Evolutionary conservation across 2,888 invertebrate genomes (phyloP).

Genomic region (Parascotia fuliginaria): DNA sequence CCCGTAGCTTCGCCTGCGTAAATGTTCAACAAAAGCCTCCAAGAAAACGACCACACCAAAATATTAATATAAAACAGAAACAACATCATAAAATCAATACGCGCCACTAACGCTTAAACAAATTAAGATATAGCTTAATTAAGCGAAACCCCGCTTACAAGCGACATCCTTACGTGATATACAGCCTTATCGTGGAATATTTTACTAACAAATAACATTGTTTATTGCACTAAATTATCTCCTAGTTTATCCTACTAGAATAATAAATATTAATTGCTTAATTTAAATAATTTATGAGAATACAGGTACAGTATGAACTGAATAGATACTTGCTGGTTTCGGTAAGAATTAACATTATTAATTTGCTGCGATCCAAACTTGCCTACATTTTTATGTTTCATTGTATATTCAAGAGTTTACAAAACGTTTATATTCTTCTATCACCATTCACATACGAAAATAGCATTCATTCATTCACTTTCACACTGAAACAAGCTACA

Average conservation of each 20-base stretch:
- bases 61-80: constrained; percentile 1
- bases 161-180: constrained; percentile 28
- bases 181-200: constrained; percentile 36
- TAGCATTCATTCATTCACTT: constrained; percentile 5
- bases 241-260: constrained; percentile 37
- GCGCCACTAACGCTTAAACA: constrained; percentile 8
- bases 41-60: neutral
- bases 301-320: constrained; percentile 15
- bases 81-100: neutral
- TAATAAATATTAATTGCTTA: constrained; percentile 40
- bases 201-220: constrained; percentile 38
- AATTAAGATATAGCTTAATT: constrained; percentile 18
- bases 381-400: too few relatives aligned
- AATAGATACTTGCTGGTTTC: constrained; percentile 11
- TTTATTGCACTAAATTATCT: constrained; percentile 34
- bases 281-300: constrained; percentile 32
- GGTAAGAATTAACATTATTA: too few relatives aligned
- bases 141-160: constrained; percentile 21
- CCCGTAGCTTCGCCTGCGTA: too few relatives aligned
- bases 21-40: too few relatives aligned
- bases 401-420: too few relatives aligned
- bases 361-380: too few relatives aligned
- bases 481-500: constrained; percentile 1
- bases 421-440: too few relatives aligned
- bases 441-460: neutral